Evolutionary conservation across 53 echinoderm and acorn worm species (phyloP).

Genomic region (Holothuria leucospilota): DNA sequence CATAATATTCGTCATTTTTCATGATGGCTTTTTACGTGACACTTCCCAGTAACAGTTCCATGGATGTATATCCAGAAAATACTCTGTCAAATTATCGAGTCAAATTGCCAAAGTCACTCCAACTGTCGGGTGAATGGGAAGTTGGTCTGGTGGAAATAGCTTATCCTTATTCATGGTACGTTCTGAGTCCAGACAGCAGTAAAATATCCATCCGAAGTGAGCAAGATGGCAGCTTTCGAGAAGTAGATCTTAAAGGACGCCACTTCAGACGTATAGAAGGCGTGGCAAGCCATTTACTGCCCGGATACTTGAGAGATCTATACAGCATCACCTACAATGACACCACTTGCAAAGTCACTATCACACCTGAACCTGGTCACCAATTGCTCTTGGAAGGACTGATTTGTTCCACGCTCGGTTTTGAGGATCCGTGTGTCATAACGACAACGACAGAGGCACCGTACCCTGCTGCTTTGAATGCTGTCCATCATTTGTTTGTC

Average conservation of each 20-base stretch:
- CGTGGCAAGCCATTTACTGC: not conserved
- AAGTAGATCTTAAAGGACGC: not conserved
- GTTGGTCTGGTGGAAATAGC: conserved; percentile 29
- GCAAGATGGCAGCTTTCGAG: not conserved
- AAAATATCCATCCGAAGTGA: too few relatives aligned
- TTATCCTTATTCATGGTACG: conserved; percentile 30
- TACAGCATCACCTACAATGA: not conserved
- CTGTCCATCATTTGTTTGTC: too few relatives aligned
- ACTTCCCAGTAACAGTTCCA: too few relatives aligned
- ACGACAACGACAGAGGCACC: not conserved
- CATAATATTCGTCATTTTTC: not conserved
- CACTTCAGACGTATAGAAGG: too few relatives aligned
- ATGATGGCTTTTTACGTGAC: not conserved
- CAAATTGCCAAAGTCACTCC: too few relatives aligned
- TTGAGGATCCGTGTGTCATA: not conserved
- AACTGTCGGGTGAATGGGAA: too few relatives aligned
- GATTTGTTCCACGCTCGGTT: conserved; percentile 17
- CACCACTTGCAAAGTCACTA: not conserved
- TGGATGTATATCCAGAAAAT: too few relatives aligned
- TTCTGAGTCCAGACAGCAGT: too few relatives aligned
- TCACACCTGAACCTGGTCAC: too few relatives aligned
- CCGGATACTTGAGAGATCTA: too few relatives aligned
- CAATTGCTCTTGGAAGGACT: conserved; percentile 4
- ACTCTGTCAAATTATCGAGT: too few relatives aligned
- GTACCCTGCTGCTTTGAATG: conserved; percentile 18